Evolutionary conservation across 2,888 invertebrate genomes (phyloP), one percentile per base, ranked within the genome.

Genomic region (Aphidoletes aphidimyza): DNA sequence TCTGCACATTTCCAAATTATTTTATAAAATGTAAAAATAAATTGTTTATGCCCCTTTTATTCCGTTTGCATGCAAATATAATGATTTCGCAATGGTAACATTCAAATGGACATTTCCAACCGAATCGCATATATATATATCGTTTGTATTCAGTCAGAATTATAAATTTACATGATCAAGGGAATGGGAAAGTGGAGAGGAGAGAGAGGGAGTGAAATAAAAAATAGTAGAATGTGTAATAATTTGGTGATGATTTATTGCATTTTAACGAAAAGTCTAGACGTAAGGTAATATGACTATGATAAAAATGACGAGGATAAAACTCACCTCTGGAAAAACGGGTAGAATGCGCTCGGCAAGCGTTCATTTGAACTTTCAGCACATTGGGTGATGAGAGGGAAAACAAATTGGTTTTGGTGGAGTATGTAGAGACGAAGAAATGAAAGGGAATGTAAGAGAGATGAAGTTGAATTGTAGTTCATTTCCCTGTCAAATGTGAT

Each of bases 161-260:
- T 69, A 69, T 30, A 69, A 26, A 69, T 30, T 2, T 69, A 14
- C 5, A 69, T 1, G 69, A 34, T 69, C 11, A 19, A 17, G 9
- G 11, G 19, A 17, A 19, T 17, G 47, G 8, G 47, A 17, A 19
- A 47, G 47, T 2, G 2, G 19, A 19, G 19, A 19, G 17, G 47
- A 47, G 47, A 47, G 47, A 47, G 47, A 47, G 47, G 19, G 47
- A 39, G 39, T 11, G 39, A 39, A 11, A 39, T 8, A 39, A 11
- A 19, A 47, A 47, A 47, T 14, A 47, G 19, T 69, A 69, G 69
- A 69, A 34, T 69, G 69, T 69, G 34, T 34, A 69, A 69, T 69
- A 69, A 69, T 69, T 69, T 69, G 69, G 69, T 69, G 69, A 69
- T 69, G 69, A 69, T 69, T 69, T 69, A 69, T 69, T 69, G 69